Evolutionary conservation across 2,888 invertebrate species (phyloP).

Genomic region (Drosophila kuntzei): DNA sequence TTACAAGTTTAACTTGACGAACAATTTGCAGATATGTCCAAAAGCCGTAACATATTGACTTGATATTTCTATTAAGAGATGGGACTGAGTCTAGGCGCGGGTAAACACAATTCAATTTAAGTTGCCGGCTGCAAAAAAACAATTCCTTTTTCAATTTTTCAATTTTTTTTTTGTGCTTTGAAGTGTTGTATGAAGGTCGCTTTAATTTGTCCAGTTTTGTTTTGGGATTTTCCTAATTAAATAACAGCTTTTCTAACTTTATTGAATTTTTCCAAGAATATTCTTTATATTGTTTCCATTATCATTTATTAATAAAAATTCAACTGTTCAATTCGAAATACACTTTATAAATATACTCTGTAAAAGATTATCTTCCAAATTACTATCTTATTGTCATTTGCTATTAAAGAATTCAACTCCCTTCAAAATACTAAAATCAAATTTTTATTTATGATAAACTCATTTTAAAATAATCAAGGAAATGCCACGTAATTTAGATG

Average conservation of each 20-base stretch:
- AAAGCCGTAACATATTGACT: slow-evolving; percentile 36
- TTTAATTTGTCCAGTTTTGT: slow-evolving; percentile 5
- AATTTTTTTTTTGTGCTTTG: slow-evolving; percentile 9
- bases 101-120: neutral
- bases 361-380: neutral
- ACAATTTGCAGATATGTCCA: slow-evolving; percentile 56
- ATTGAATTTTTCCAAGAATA: too few species aligned
- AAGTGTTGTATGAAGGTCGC: neutral
- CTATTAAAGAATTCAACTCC: neutral
- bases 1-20: slow-evolving; percentile 54
- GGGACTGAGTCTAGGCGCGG: neutral
- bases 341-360: too few species aligned
- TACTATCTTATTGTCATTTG: too few species aligned
- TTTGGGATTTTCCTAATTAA: too few species aligned
- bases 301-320: too few species aligned
- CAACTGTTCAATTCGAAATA: too few species aligned
- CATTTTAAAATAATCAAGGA: neutral
- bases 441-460: too few species aligned
- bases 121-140: neutral
- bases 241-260: too few species aligned
- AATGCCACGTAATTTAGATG: neutral
- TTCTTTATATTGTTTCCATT: too few species aligned
- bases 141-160: slow-evolving; percentile 13
- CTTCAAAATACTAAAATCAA: too few species aligned
- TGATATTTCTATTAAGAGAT: slow-evolving; percentile 22